A percentile compares a stretch with the other conserved stretches of the same genome.
Conservation (phyloP, 2,113 vertebrate species). For the Cryptomyrus ogoouensis region DNA sequence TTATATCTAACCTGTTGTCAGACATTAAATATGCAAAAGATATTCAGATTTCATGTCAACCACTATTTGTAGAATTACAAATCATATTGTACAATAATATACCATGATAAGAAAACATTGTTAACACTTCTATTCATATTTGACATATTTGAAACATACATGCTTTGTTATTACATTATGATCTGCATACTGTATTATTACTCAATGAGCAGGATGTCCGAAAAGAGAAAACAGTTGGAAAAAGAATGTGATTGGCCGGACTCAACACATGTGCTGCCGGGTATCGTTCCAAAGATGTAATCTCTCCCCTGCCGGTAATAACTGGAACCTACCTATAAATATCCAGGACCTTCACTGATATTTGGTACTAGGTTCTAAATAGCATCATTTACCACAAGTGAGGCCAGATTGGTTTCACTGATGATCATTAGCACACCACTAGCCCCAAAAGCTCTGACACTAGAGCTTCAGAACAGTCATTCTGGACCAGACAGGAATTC, state of each 20-base stretch:
- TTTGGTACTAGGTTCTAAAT: not conserved
- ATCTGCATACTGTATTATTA: not conserved
- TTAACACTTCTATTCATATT: not conserved
- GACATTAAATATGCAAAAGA: not conserved
- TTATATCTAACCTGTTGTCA: not conserved
- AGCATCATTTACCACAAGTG: not conserved
- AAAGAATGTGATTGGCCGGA: not conserved
- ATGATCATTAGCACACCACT: not conserved
- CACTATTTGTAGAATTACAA: not conserved
- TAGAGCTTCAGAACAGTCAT: not conserved
- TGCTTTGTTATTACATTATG: not conserved
- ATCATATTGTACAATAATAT: not conserved
- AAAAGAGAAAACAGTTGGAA: not conserved
- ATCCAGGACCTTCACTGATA: not conserved
- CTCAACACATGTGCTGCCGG: not conserved
- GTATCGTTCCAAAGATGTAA: not conserved
- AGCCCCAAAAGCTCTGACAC: not conserved
- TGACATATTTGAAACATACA: not conserved
- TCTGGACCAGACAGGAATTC: not conserved
- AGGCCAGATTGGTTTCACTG: not conserved
- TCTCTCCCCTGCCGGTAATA: not conserved
- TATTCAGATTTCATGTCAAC: not conserved
- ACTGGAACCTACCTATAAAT: conserved; percentile 2
- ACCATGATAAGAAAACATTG: not conserved
- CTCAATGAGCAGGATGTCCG: not conserved